Evolutionary conservation across 2,888 invertebrate genomes (phyloP), one percentile per base, ranked within the genome.

Genomic region (Pelosia muscerda): DNA sequence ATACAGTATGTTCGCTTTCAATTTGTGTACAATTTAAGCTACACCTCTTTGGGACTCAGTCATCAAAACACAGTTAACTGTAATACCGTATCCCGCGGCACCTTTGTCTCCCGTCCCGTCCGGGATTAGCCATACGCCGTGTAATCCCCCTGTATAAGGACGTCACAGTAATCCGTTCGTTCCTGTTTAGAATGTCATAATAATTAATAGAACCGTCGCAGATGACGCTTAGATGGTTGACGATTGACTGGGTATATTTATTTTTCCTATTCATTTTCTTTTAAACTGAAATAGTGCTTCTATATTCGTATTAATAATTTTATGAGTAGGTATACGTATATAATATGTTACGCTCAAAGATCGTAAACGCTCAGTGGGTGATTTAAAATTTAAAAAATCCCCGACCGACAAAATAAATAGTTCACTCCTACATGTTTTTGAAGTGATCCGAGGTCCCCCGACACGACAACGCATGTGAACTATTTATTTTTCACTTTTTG

Each of bases 81-180:
- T 68, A 60, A 64, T 56, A 61, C 60, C 38, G 11, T 23, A 34
- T 56, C 53, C 62, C 42, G 26, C 54, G 25, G 57, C 26, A 66
- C 69, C 69, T 66, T 63, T 70, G 55, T 70, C 63, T 66, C 54
- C 63, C 59, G 57, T 66, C 54, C 63, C 59, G 57, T 15, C 15
- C 19, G 34, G 63, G 69, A 66, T 66, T 66, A 70, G 26, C 49
- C 34, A 19, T 19, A 66, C 56, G 55, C 53, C 25, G 66, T 63
- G 49, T 70, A 70, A 70, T 70, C 69, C 60, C 59, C 62, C 55
- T 69, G 69, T 65, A 59, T 58, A 65, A 69, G 60, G 62, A 69
- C 65, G 54, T 63, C 63, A 66, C 57, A 9, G 58, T 69, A 69
- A 69, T 69, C 69, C 66, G 28, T 56, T 38, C 34, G 63, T 49